These are phyloP conservation scores for Nylanderia fulva DNA, from an alignment of 1,140 invertebrate species.

Conservation along the genomic window DNA sequence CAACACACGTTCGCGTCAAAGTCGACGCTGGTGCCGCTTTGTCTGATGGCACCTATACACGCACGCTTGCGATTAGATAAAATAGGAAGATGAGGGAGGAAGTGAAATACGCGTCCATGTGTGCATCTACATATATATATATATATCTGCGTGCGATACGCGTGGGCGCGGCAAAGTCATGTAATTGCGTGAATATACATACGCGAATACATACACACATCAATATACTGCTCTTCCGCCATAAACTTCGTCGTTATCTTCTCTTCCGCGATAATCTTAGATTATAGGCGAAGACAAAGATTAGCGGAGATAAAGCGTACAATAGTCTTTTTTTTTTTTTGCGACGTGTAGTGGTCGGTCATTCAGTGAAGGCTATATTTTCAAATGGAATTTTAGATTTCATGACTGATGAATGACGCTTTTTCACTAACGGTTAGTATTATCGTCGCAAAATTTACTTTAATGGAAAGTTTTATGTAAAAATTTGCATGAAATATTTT, in stretches of 20 bases:
- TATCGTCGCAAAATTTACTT: background rate
- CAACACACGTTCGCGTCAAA: background rate
- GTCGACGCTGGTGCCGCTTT: background rate
- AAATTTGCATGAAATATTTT: conserved; percentile 36
- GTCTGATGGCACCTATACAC: conserved; percentile 25
- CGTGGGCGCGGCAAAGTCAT: conserved; percentile 20
- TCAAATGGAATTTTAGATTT: conserved; percentile 8
- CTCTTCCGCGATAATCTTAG: conserved; percentile 19
- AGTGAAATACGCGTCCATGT: background rate
- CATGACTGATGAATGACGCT: background rate
- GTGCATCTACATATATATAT: background rate
- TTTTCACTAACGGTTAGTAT: background rate
- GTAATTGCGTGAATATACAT: conserved; percentile 21
- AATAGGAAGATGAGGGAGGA: background rate
- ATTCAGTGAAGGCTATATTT: background rate
- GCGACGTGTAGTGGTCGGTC: background rate
- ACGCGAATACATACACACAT: background rate
- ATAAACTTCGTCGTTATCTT: conserved; percentile 33
- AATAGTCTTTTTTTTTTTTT: conserved; percentile 5
- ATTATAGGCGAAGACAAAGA: conserved; percentile 8
- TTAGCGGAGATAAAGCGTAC: background rate
- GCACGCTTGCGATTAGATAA: conserved; percentile 62
- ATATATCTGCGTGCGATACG: background rate
- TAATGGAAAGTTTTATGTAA: conserved; percentile 6
- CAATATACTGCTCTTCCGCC: conserved; percentile 20